Base-by-base conservation (phyloP, 2,113 vertebrate genomes). In the Mirza zaza region DNA sequence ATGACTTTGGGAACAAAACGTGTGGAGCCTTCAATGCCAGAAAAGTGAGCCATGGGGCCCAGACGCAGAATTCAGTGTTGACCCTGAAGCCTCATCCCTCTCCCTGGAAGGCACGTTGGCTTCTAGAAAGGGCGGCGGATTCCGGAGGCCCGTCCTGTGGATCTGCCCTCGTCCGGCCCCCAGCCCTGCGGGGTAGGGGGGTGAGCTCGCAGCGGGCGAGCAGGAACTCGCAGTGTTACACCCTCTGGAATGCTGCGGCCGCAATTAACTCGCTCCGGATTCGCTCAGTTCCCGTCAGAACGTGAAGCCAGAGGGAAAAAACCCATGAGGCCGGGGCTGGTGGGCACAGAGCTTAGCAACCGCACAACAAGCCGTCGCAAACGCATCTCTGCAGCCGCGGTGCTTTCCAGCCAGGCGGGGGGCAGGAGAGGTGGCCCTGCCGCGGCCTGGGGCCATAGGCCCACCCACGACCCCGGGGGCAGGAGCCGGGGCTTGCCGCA, bases 261-360 rank as follows among this genome's bases (percentile, higher is more conserved):
- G 0, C 29, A 48, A 90, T 91, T 96, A 98, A 89, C 98, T 96
- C 10, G 42, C 97, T 97, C 97, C 98, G 98, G 98, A 96, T 80
- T 95, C 0, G 0, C 97, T 76, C 95, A 91, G 96, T 65, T 98
- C 98, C 93, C 97, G 98, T 98, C 98, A 98, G 98, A 15, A 96
- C 98, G 97, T 89, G 98, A 97, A 97, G 95, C 50, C 61, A 96
- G 97, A 98, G 98, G 90, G 70, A 45, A 57, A 95, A 92, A 73
- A 39, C 45, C 96, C 86, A 85, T 0, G 59, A 0, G 91, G 91
- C 92, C 34, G 55, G 45, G 93, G 80, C 59, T 77, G 97, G 95
- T 93, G 98, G 94, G 93, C 4, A 1, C 85, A 94, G 97, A 98
- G 97, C 98, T 96, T 98, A 98, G 98, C 98, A 98, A 98, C 98